Percentiles rank a stretch among this genome's conserved stretches.
Conservation (phyloP, 2,113 vertebrate species). For the Aepyceros melampus region DNA sequence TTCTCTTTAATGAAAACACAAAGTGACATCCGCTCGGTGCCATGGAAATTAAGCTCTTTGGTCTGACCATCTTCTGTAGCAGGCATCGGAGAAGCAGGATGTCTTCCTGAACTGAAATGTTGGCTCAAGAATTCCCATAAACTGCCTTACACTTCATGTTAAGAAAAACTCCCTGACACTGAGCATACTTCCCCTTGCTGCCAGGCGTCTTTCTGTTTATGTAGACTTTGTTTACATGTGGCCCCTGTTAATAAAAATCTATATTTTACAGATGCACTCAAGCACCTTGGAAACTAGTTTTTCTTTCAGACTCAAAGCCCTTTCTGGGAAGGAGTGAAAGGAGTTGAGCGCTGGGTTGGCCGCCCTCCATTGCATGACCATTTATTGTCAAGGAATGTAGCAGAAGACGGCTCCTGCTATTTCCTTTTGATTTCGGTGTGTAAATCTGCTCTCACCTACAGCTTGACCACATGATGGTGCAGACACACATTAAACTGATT, state of each 20-base stretch:
- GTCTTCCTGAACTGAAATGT: background rate
- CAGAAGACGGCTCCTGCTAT: conserved; percentile 51
- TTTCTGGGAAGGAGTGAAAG: conserved; percentile 50
- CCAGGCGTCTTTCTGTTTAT: conserved; percentile 2
- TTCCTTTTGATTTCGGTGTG: conserved; percentile 77
- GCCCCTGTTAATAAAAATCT: conserved; percentile 25
- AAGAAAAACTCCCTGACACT: background rate
- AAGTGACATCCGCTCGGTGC: background rate
- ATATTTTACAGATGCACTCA: conserved; percentile 41
- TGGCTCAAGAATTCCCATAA: conserved; percentile 5
- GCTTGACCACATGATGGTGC: conserved; percentile 61
- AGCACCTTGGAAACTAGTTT: conserved; percentile 42
- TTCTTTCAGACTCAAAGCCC: background rate
- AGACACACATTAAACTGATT: conserved; percentile 78
- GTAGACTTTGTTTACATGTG: conserved; percentile 32
- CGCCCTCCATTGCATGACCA: conserved; percentile 39
- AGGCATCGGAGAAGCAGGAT: background rate
- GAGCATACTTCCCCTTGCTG: background rate
- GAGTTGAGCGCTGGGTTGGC: background rate
- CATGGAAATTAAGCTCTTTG: rapidly evolving
- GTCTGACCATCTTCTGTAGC: background rate
- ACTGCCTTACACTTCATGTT: background rate
- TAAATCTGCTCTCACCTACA: conserved; percentile 81
- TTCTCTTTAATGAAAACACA: background rate
- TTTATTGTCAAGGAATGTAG: conserved; percentile 66